Conservation (phyloP, 2,888 invertebrate species). For the Pheosia tremula region DNA sequence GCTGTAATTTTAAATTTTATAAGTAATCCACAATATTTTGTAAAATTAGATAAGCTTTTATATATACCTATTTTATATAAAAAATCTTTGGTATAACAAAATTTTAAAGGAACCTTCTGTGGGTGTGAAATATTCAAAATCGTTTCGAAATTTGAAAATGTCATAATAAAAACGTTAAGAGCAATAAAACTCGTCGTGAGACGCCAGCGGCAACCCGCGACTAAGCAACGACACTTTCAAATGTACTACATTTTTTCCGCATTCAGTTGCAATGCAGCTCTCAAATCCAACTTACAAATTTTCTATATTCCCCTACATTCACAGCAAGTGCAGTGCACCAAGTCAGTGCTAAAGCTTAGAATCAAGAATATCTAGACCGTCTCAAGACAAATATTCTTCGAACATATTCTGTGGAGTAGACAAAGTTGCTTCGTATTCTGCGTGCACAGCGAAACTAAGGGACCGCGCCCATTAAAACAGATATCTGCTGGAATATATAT, state of each 20-base stretch:
- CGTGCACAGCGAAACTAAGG: slow-evolving; percentile 13
- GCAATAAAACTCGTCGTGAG: not conserved
- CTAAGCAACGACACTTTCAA: not conserved
- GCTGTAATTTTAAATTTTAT: not conserved
- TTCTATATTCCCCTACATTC: slow-evolving; percentile 19
- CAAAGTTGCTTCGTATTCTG: slow-evolving; percentile 25
- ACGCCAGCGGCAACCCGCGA: not conserved
- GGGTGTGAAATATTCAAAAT: too few species aligned
- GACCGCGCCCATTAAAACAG: not conserved
- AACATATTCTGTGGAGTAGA: slow-evolving; percentile 28
- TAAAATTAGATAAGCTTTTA: not conserved
- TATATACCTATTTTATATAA: too few species aligned
- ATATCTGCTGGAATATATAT: not conserved
- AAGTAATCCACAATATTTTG: slow-evolving; percentile 2
- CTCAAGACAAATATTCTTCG: slow-evolving; percentile 33
- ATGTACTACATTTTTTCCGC: not conserved
- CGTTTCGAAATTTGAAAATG: too few species aligned
- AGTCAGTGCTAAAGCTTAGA: slow-evolving; percentile 8
- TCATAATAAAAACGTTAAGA: too few species aligned
- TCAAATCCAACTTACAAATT: slow-evolving; percentile 19
- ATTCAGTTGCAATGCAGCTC: not conserved
- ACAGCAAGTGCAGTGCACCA: not conserved
- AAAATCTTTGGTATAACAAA: too few species aligned
- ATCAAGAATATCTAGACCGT: slow-evolving; percentile 35
- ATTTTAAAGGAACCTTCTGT: too few species aligned